phyloP scores from a whole-genome alignment of 2,797 vertebrate species.

The Lepus townsendii region DNA sequence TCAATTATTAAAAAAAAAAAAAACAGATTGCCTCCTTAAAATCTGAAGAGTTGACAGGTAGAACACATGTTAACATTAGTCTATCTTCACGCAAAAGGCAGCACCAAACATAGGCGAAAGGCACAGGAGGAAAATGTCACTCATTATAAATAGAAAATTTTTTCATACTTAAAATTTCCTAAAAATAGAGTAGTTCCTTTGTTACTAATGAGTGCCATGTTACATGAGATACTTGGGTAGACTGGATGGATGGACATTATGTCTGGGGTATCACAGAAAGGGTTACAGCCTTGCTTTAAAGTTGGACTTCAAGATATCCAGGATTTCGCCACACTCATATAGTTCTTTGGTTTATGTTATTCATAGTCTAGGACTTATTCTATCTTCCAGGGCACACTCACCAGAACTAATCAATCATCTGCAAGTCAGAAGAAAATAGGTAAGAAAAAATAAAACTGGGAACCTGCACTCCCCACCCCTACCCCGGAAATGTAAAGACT shows the following conservation, averaged over 20 bases:
- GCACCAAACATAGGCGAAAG: neutral
- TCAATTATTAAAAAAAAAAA: neutral
- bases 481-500: constrained; percentile 32
- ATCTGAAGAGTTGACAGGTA: neutral
- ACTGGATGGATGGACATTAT: neutral
- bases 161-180: constrained; percentile 1
- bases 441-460: neutral
- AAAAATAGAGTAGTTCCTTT: neutral
- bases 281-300: constrained; percentile 38
- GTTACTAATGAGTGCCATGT: neutral
- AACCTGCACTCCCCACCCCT: neutral
- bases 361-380: constrained; percentile 15
- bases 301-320: neutral
- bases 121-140: neutral
- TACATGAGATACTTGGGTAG: neutral
- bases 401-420: neutral
- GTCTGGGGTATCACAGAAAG: neutral
- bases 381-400: neutral
- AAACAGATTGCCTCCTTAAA: neutral
- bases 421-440: neutral
- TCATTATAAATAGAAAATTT: neutral
- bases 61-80: neutral
- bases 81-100: neutral
- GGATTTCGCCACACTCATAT: neutral
- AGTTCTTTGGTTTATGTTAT: constrained; percentile 12